Evolutionary conservation across 2,113 vertebrate genomes (phyloP).

Genomic region (Pseudopodoces humilis): DNA sequence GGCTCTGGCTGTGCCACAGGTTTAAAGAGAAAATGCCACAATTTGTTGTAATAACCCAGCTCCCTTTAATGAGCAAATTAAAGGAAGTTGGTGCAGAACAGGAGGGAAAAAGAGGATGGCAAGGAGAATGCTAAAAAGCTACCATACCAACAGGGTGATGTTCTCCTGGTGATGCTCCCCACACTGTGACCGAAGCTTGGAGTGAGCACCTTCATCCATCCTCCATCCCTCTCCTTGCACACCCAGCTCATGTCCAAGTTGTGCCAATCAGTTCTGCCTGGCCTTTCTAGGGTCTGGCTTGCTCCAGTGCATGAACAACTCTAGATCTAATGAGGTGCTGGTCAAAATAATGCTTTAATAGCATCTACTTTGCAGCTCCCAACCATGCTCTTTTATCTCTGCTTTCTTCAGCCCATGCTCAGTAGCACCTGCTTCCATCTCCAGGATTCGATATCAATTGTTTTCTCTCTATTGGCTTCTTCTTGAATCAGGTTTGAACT

Average conservation of each 20-base stretch:
- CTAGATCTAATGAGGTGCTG: neutral
- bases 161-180: neutral
- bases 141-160: fast-evolving
- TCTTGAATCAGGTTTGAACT: neutral
- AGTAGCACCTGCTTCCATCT: neutral
- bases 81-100: neutral
- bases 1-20: neutral
- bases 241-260: neutral
- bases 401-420: neutral
- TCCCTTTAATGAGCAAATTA: conserved; percentile 16
- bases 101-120: neutral
- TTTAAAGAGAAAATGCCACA: conserved; percentile 40
- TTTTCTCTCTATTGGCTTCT: neutral
- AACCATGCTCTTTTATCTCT: neutral
- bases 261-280: neutral
- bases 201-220: neutral
- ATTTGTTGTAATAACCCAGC: neutral
- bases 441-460: neutral
- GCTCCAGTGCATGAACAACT: neutral
- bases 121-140: neutral
- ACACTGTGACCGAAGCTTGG: fast-evolving
- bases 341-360: neutral
- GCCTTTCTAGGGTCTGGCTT: neutral
- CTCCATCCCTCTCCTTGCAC: neutral
- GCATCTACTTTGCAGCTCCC: neutral